Evolutionary conservation across 2,888 invertebrate genomes (phyloP), one percentile per base, ranked within the genome.

Genomic region (Lumbricus terrestris): DNA sequence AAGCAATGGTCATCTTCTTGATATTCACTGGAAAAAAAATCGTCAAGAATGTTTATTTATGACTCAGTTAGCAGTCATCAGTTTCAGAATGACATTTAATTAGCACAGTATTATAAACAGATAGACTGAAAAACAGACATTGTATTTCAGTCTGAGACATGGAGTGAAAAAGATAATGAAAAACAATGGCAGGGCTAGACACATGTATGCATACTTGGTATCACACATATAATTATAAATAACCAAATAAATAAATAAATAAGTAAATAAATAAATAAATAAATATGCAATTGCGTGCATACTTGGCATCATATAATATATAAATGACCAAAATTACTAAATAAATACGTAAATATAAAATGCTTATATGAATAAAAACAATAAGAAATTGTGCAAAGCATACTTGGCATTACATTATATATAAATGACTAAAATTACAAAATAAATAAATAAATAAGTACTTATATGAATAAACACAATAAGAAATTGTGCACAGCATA

Each of bases 1-100:
- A 89, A 29, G 42, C 90, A 90, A 16, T 38, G 42, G 29, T 35
- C 34, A 40, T 40, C 89, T 20, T 90, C 89, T 85, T 90, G 82
- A 42, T 38, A 88, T 37, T 90, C 33, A 47, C 88, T 69, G 38
- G n/a, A 90, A 47, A 23, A 47, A 8, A 69, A 69, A 69, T 29
- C 11, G 69, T n/a, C 69, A 69, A 69, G 16, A n/a, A 3, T 2
- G 0, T n/a, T 6, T n/a, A n/a, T 29, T 69, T 69, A 69, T n/a
- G 69, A 13, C 23, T 23, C 47, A 47, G 15, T 47, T 23, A 47
- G 47, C 23, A 47, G 47, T 47, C 47, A 40, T 40, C 47, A 47
- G 42, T 42, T 42, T 42, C 16, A 42, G 16, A 42, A 42, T 42
- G 42, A 42, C 2, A 2, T 42, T 54, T 54, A 29, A 54, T 29